Evolutionary conservation across 64 coral and sea anemone genomes (phyloP).

Genomic region (Montipora sp.): DNA sequence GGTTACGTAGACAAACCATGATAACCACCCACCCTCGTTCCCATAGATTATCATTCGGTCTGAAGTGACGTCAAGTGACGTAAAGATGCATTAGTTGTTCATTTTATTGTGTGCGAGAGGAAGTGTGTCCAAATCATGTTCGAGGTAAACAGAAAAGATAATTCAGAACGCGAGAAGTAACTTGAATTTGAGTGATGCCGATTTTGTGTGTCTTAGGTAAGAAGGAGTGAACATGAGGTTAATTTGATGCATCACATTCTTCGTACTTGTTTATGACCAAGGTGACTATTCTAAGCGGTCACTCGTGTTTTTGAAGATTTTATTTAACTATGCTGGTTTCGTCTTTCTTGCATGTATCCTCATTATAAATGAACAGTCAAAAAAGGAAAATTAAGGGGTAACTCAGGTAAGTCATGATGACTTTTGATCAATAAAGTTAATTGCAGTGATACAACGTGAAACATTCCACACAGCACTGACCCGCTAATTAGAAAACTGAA

Average conservation of each 20-base stretch:
- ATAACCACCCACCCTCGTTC: neutral
- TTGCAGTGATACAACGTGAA: no score
- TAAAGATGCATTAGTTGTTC: conserved; percentile 22
- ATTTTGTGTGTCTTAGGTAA: conserved; percentile 61
- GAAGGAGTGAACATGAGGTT: neutral
- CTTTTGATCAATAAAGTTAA: neutral
- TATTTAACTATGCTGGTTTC: neutral
- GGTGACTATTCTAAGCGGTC: no score
- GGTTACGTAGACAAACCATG: no score
- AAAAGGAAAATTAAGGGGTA: conserved; percentile 38
- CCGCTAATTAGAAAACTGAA: no score
- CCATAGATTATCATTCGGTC: neutral
- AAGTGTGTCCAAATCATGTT: neutral
- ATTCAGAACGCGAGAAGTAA: no score
- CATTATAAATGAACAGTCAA: conserved; percentile 38
- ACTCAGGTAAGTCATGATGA: conserved; percentile 18
- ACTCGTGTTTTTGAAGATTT: neutral
- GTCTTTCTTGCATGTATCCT: neutral
- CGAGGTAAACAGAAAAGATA: neutral
- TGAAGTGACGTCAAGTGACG: conserved; percentile 39
- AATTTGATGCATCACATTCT: neutral
- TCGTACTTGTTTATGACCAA: neutral
- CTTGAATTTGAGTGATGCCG: conserved; percentile 24
- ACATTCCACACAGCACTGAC: no score
- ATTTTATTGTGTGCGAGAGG: neutral